Conservation (phyloP, 2,113 vertebrate species). For the Chaetura pelagica region DNA sequence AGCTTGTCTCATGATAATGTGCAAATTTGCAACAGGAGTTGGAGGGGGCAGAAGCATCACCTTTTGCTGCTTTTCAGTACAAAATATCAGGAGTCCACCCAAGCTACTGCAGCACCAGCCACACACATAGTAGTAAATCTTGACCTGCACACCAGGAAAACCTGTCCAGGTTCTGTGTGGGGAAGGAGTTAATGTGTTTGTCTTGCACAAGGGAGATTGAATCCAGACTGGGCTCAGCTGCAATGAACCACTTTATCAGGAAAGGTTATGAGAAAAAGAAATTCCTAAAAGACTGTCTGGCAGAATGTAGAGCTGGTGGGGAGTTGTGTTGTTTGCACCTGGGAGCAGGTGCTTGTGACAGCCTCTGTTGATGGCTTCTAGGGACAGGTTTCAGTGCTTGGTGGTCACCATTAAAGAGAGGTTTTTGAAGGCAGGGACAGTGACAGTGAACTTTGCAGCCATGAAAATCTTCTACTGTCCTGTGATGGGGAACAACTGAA, state of each 20-base stretch:
- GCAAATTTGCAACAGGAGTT: background rate
- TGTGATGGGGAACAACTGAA: background rate
- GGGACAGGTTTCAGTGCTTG: background rate
- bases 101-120: accelerated
- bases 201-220: background rate
- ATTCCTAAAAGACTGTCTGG: constrained; percentile 34
- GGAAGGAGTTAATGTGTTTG: constrained; percentile 15
- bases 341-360: background rate
- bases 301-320: background rate
- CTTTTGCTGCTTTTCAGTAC: background rate
- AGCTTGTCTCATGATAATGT: background rate
- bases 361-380: background rate
- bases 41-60: background rate
- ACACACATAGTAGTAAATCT: accelerated
- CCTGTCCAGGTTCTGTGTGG: accelerated
- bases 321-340: background rate
- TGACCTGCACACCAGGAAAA: background rate
- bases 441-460: background rate
- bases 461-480: background rate
- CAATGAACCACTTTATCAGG: constrained; percentile 26
- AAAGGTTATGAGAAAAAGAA: constrained; percentile 30
- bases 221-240: constrained; percentile 52
- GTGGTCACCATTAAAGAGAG: background rate
- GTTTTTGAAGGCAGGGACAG: background rate
- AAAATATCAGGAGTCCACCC: background rate